Percentiles rank a stretch among this genome's conserved stretches.
These are phyloP conservation scores for Palythoa caribaeorum DNA, from an alignment of 92 coral and sea anemone genomes.

Conservation along the genomic window DNA sequence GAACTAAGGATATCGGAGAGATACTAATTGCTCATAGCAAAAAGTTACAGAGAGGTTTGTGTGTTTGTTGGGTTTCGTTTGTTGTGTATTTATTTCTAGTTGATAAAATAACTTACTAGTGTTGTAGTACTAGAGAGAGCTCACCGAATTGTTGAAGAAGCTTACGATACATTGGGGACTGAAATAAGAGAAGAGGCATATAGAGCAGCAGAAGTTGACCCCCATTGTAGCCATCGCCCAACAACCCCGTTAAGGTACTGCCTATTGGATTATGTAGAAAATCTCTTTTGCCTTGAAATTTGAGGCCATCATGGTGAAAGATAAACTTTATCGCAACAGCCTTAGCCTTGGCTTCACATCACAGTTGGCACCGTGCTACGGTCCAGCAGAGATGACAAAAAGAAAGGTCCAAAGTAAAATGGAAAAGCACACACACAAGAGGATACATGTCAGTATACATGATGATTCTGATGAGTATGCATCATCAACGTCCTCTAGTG, in stretches of 20 bases:
- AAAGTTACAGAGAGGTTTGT: too few relatives aligned
- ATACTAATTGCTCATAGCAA: too few relatives aligned
- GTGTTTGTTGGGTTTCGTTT: too few relatives aligned
- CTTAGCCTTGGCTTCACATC: too few relatives aligned
- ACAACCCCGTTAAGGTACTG: background rate
- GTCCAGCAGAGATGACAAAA: background rate
- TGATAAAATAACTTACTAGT: too few relatives aligned
- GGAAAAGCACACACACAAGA: background rate
- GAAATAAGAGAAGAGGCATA: conserved; percentile 23
- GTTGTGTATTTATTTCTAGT: too few relatives aligned
- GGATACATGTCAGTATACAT: conserved; percentile 28
- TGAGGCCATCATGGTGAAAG: too few relatives aligned
- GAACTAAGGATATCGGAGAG: too few relatives aligned
- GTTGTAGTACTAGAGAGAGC: conserved; percentile 10
- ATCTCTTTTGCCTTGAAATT: too few relatives aligned
- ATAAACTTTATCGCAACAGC: too few relatives aligned
- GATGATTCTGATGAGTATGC: conserved; percentile 38
- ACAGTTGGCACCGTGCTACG: too few relatives aligned
- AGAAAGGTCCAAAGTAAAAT: conserved; percentile 11
- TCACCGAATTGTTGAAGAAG: background rate
- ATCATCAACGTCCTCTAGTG: background rate
- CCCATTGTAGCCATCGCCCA: conserved; percentile 35
- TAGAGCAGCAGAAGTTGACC: conserved; percentile 39
- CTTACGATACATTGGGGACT: background rate
- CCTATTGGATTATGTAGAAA: too few relatives aligned